Evolutionary conservation across 2,888 invertebrate species (phyloP), one percentile per base, ranked within the genome.

Genomic region (Callyntrura guangdongensis): DNA sequence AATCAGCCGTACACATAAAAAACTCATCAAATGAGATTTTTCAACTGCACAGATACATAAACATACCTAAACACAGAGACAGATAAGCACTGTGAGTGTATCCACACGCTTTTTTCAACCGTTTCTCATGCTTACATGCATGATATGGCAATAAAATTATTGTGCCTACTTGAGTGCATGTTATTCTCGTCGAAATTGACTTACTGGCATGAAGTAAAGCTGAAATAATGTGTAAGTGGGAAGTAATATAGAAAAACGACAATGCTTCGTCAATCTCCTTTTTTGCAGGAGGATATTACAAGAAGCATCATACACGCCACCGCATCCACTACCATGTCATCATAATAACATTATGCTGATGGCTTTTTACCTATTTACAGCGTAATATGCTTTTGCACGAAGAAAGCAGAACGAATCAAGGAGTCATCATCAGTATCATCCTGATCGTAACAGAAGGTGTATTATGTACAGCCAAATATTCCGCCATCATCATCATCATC

Each of bases 331-430:
- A 49, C 12, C 47, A 69, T n/a, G 27, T 12, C 36, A 27, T 67
- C 14, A 67, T 67, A 36, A 22, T 69, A 69, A 45, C 47, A 74
- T 74, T 20, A 49, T 49, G 25, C 12, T 36, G n/a, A 67, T 27
- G n/a, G 27, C 14, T 8, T 12, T 64, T 22, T 25, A 67, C 14
- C 45, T 77, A 56, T n/a, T 25, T 49, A 8, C 22, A 74, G 47
- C 4, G 12, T n/a, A 14, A 59, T 59, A 59, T 59, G 59, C 17
- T 59, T 17, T 59, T 59, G 2, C 17, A 59, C 17, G 17, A 20
- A 59, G 59, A 59, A 64, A 64, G 53, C 14, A 53, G 53, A 53
- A 53, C 14, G 53, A 53, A 14, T 64, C 11, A 64, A 64, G 9
- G 0, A 9, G 11, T 22, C 25, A 22, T 22, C 6, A 17, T 22